phyloP scores from a whole-genome alignment of 2,797 vertebrate species.

The Gallinago stenura region DNA sequence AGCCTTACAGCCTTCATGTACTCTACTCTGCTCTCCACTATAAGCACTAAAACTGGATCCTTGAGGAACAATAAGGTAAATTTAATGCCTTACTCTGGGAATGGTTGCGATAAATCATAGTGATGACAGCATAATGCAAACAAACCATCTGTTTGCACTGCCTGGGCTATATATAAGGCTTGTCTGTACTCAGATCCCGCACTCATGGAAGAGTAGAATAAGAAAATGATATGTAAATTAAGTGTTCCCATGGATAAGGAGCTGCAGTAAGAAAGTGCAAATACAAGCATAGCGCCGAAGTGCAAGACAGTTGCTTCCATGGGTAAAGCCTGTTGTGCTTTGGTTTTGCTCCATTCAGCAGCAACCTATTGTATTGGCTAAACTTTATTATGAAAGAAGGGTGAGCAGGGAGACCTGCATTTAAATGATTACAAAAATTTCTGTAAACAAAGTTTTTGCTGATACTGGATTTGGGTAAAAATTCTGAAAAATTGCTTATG shows the following conservation, averaged over 20 bases:
- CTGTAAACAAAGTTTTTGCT: neutral
- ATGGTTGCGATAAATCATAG: neutral
- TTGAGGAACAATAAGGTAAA: neutral
- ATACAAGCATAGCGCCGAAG: neutral
- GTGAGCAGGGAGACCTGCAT: neutral
- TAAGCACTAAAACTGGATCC: neutral
- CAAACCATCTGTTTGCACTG: neutral
- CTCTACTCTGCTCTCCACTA: neutral
- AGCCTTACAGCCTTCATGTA: neutral
- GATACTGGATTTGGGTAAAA: neutral
- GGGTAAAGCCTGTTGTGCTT: neutral
- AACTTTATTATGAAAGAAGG: neutral
- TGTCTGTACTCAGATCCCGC: neutral
- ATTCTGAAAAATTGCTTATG: neutral
- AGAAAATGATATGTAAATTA: neutral
- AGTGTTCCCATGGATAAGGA: neutral
- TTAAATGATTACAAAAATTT: neutral
- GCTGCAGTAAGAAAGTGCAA: neutral
- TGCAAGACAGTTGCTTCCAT: neutral
- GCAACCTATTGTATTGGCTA: neutral
- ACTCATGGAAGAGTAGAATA: neutral
- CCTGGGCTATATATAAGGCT: neutral
- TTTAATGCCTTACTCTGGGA: neutral
- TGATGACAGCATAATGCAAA: neutral
- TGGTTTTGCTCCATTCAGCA: neutral